phyloP scores from a whole-genome alignment of 2,888 invertebrate genomes.

The Aquatica leii region DNA sequence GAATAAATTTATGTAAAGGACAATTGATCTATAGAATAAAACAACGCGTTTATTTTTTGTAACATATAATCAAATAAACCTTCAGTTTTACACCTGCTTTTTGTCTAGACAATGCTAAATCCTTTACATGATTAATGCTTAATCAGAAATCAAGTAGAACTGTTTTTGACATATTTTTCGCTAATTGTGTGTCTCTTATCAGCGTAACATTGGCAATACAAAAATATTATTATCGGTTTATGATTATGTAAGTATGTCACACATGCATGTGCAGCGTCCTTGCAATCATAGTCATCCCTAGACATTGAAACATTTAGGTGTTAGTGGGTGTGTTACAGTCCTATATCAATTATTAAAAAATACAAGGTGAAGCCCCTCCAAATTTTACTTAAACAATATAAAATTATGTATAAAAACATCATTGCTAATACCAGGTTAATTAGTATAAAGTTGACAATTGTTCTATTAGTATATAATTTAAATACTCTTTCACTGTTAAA shows the following conservation, averaged over 20 bases:
- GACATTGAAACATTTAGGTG: slow-evolving; percentile 47
- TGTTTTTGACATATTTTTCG: not conserved
- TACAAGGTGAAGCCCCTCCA: slow-evolving; percentile 49
- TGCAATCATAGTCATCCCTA: slow-evolving; percentile 48
- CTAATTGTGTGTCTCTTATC: too few species aligned
- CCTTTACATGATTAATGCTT: not conserved
- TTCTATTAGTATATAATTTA: slow-evolving; percentile 15
- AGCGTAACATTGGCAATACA: slow-evolving; percentile 27
- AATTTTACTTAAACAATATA: slow-evolving; percentile 49
- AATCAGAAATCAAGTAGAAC: slow-evolving; percentile 2
- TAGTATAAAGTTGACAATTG: slow-evolving; percentile 40
- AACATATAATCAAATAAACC: slow-evolving; percentile 29
- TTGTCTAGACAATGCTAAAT: slow-evolving; percentile 21
- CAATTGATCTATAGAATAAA: slow-evolving; percentile 28
- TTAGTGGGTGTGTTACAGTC: slow-evolving; percentile 41
- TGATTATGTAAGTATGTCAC: slow-evolving; percentile 51
- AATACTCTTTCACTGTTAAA: slow-evolving; percentile 5
- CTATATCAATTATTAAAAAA: slow-evolving; percentile 31
- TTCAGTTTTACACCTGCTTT: slow-evolving; percentile 25
- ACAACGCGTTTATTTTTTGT: slow-evolving; percentile 27
- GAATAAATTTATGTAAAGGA: slow-evolving; percentile 33
- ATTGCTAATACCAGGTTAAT: slow-evolving; percentile 41
- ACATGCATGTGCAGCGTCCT: slow-evolving; percentile 52
- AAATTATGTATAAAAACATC: slow-evolving; percentile 50
- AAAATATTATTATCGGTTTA: slow-evolving; percentile 19